Percentiles rank a stretch among this genome's conserved stretches.
These are phyloP conservation scores for Centruroides sculpturatus DNA, from an alignment of 1,140 invertebrate species.

Conservation along the genomic window DNA sequence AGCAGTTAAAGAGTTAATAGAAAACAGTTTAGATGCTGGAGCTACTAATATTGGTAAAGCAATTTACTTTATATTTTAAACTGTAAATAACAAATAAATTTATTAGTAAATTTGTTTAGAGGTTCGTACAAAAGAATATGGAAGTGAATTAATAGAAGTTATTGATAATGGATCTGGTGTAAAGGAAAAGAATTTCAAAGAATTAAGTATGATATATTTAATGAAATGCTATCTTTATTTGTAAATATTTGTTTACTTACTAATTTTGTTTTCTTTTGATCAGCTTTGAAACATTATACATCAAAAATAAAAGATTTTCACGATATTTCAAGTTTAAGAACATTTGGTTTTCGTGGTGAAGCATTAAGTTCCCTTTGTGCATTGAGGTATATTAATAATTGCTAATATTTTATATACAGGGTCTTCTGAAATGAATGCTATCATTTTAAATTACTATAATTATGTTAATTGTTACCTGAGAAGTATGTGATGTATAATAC, in stretches of 20 bases:
- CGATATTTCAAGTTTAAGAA: conserved; percentile 62
- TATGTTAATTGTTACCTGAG: too few relatives aligned
- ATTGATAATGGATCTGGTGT: conserved; percentile 88
- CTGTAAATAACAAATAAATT: too few relatives aligned
- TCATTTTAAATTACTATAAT: too few relatives aligned
- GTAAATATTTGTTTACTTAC: too few relatives aligned
- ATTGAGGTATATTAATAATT: conserved; percentile 34
- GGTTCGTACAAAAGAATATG: conserved; percentile 75
- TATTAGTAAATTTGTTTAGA: conserved; percentile 38
- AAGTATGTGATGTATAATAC: too few relatives aligned
- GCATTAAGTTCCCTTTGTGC: conserved; percentile 91
- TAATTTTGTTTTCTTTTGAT: conserved; percentile 11
- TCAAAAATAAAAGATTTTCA: conserved; percentile 77
- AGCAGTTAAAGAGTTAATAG: conserved; percentile 90
- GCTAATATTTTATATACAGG: too few relatives aligned
- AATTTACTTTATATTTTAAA: too few relatives aligned
- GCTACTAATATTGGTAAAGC: conserved; percentile 54
- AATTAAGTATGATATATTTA: conserved; percentile 50
- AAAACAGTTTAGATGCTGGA: conserved; percentile 90
- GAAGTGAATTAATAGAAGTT: conserved; percentile 75
- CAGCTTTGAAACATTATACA: conserved; percentile 83
- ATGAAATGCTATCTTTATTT: background rate
- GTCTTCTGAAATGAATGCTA: too few relatives aligned
- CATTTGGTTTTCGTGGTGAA: conserved; percentile 95
- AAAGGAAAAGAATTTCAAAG: conserved; percentile 66